Base-by-base conservation (phyloP, 1,140 invertebrate genomes). In the Tribolium madens region DNA sequence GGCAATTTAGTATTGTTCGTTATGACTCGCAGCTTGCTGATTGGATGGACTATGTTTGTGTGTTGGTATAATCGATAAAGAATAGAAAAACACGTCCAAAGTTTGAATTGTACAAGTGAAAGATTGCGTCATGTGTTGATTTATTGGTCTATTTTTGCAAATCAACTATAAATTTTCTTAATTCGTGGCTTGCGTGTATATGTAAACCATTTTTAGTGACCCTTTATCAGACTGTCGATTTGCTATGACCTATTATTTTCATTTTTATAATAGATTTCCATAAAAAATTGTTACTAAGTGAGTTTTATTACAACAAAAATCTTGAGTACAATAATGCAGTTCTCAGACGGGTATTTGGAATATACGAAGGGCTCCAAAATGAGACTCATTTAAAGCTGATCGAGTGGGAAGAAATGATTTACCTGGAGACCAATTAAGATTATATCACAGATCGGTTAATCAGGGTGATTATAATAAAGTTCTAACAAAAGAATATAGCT, bases 351-450 rank as follows among this genome's bases (percentile, higher is more conserved):
- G 52, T 13, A 64, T 64, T 33, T 14, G 9, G 2, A n/a, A 26
- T 5, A 9, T 33, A 13, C n/a, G 10, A 64, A 33, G 18, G 18
- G 10, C 12, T 7, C 18, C 10, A n/a, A 42, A 64, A 26, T 60
- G 53, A 33, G 21, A 33, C 21, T 64, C 57, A 64, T 64, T 64
- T 64, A 21, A 57, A 12, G 10, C 52, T 26, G 52, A 18, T 57
- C 52, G 57, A 64, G 57, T 64, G 57, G 57, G 57, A 64, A 64
- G 57, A 64, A 64, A 64, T 64, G 57, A 64, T 64, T 64, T 64
- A 64, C 57, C 57, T 64, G 57, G 10, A 9, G 57, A 64, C 57
- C 26, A 64, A 64, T 64, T 64, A 64, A 64, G 57, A 64, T 64
- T 21, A 64, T 64, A 64, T 64, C 57, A 64, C 21, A 64, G 12